phyloP scores from a whole-genome alignment of 1,140 invertebrate species.

The Centruroides vittatus region DNA sequence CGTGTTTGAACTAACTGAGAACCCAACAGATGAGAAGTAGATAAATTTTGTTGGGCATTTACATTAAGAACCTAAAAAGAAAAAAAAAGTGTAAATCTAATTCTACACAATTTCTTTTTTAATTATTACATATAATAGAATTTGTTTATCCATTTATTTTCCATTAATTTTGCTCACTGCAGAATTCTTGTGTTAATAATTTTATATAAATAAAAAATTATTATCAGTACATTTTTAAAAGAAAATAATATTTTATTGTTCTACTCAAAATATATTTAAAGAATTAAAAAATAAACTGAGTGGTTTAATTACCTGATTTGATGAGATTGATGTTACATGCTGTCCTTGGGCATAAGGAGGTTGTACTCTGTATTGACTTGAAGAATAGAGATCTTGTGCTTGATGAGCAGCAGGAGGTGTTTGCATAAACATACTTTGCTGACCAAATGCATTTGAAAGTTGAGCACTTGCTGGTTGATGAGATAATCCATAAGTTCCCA shows the following conservation, averaged over 20 bases:
- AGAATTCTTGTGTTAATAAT: too few relatives aligned
- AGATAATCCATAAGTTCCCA: conserved; percentile 34
- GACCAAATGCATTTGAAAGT: conserved; percentile 40
- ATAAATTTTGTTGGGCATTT: conserved; percentile 28
- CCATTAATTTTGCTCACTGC: too few relatives aligned
- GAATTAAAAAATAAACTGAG: too few relatives aligned
- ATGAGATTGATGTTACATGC: conserved; percentile 39
- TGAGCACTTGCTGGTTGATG: conserved; percentile 20
- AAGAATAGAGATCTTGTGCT: conserved; percentile 64
- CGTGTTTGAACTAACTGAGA: conserved; percentile 44
- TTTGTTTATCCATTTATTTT: too few relatives aligned
- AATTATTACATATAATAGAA: too few relatives aligned
- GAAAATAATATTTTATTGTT: too few relatives aligned
- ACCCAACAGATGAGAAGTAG: conserved; percentile 37
- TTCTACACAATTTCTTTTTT: too few relatives aligned
- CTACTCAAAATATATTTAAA: too few relatives aligned
- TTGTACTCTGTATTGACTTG: conserved; percentile 50
- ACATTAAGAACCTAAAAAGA: not conserved
- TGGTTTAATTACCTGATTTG: conserved; percentile 19
- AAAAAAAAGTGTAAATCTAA: too few relatives aligned
- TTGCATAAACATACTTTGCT: conserved; percentile 49
- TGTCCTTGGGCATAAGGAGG: conserved; percentile 55
- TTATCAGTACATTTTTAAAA: too few relatives aligned
- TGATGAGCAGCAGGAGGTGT: conserved; percentile 36
- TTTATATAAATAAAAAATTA: too few relatives aligned